Base-by-base conservation (phyloP, 2,888 invertebrate species). In the Buathra laborator region DNA sequence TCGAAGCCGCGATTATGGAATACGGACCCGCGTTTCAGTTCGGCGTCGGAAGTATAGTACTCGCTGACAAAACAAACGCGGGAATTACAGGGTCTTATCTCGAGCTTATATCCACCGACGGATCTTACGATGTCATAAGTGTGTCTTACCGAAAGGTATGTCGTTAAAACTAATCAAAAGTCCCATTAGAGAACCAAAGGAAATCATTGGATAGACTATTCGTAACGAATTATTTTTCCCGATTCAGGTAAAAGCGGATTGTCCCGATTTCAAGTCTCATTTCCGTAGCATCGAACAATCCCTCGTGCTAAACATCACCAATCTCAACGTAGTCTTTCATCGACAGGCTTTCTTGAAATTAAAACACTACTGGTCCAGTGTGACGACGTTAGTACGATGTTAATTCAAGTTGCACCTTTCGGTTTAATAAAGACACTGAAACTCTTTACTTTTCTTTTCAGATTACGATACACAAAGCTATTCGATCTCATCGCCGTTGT, bases 211-310 rank as follows among this genome's bases (percentile, higher is more conserved):
- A 12, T 10, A 48, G 14, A 48, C 12, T 53, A 4, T 14, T 53
- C 16, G 14, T 1, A 53, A 16, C n/a, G 7, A 16, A 53, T 53
- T n/a, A 19, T n/a, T 53, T n/a, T 16, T 14, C 32, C 51, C 88
- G 84, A 92, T 92, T 0, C 89, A 97, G 97, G 97, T 97, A 0
- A 95, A 96, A 66, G 96, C 97, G 0, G 96, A 96, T 89, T 98
- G 98, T 92, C 97, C 97, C 0, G 98, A 98, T 92, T 98, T 97
- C 94, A 96, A 96, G 90, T 95, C 96, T 0, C 96, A 97, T 90
- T 98, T 97, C 92, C 97, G 97, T 92, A 97, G 96, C 90, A 97
- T 97, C 59, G 97, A 97, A 93, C 97, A 97, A 85, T 96, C 97
- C 0, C 92, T 97, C 71, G 96, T 97, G 59, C 94, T 97, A 0